A percentile compares a stretch with the other conserved stretches of the same genome.
Conservation (phyloP, 2,797 vertebrate species). For the Poeciliopsis turneri region DNA sequence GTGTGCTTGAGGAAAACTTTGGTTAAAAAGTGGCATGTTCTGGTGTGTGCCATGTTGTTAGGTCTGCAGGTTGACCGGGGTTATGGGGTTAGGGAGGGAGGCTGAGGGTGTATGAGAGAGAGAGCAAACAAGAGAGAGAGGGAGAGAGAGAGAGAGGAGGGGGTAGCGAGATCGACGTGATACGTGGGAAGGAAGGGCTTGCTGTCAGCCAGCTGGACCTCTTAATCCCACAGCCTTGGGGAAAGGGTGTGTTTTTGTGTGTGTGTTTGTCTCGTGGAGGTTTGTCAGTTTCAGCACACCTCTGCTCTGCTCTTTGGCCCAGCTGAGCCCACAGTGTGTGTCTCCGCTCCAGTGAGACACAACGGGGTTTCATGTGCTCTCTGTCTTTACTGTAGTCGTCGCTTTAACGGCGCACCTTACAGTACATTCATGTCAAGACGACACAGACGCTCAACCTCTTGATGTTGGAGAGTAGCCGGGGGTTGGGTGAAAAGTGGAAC, state of each 20-base stretch:
- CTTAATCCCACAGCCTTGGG: conserved; percentile 86
- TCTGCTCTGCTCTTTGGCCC: conserved; percentile 73
- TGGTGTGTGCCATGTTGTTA: conserved; percentile 69
- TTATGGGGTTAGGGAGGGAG: conserved; percentile 53
- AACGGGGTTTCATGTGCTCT: conserved; percentile 55
- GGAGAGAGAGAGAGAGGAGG: neutral
- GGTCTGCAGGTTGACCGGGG: conserved; percentile 61
- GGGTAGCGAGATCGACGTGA: conserved; percentile 70
- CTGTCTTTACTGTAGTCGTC: conserved; percentile 72
- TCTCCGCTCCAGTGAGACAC: conserved; percentile 61
- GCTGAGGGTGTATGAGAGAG: conserved; percentile 21
- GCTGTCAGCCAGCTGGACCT: conserved; percentile 87
- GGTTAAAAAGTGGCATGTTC: conserved; percentile 68
- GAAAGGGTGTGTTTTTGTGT: conserved; percentile 75
- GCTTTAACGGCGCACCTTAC: conserved; percentile 61
- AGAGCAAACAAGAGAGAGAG: neutral
- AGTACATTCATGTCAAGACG: conserved; percentile 76
- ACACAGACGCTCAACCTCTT: conserved; percentile 67
- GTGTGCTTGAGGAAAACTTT: conserved; percentile 16
- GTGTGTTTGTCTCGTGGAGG: conserved; percentile 72
- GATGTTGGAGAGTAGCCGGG: conserved; percentile 63
- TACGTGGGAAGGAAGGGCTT: conserved; percentile 84
- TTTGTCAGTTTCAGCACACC: conserved; percentile 81
- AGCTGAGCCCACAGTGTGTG: conserved; percentile 73
- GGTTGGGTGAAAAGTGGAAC: conserved; percentile 54